These are phyloP conservation scores for Thera britannica DNA, from an alignment of 2,888 invertebrate genomes.

Conservation along the genomic window DNA sequence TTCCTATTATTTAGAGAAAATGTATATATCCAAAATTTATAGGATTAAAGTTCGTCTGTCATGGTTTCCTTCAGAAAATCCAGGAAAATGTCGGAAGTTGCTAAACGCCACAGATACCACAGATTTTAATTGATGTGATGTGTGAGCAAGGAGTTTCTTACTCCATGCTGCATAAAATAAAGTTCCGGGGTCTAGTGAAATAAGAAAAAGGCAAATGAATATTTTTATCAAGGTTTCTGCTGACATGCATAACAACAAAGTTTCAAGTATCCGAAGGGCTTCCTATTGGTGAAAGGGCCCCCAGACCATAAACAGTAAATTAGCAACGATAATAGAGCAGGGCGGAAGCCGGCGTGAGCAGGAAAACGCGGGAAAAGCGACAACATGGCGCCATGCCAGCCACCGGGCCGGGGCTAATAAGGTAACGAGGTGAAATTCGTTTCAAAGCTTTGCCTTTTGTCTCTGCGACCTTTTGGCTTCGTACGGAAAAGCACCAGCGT, in stretches of 20 bases:
- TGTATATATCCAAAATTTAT: too few species aligned
- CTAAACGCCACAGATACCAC: too few species aligned
- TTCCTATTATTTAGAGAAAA: too few species aligned
- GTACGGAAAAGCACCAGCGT: too few species aligned
- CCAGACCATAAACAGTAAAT: slow-evolving; percentile 69
- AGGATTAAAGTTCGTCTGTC: too few species aligned
- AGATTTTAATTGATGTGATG: too few species aligned
- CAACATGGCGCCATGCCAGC: slow-evolving; percentile 58
- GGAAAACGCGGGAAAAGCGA: slow-evolving; percentile 59
- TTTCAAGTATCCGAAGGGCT: slow-evolving; percentile 12
- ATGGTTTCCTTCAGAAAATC: too few species aligned
- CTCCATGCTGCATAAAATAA: too few species aligned
- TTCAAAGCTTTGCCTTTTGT: too few species aligned
- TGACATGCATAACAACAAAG: background rate
- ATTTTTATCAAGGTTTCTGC: slow-evolving; percentile 6
- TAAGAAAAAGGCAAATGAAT: background rate
- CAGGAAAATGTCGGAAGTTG: too few species aligned
- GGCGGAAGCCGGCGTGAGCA: slow-evolving; percentile 65
- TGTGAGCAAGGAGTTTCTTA: too few species aligned
- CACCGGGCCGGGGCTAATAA: background rate
- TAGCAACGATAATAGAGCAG: slow-evolving; percentile 65
- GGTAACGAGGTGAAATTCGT: slow-evolving; percentile 10
- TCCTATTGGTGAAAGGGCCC: slow-evolving; percentile 42
- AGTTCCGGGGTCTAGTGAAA: background rate
- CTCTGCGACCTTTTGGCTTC: too few species aligned